Conservation (phyloP, 1,140 invertebrate genomes). For the Anadara kagoshimensis region DNA sequence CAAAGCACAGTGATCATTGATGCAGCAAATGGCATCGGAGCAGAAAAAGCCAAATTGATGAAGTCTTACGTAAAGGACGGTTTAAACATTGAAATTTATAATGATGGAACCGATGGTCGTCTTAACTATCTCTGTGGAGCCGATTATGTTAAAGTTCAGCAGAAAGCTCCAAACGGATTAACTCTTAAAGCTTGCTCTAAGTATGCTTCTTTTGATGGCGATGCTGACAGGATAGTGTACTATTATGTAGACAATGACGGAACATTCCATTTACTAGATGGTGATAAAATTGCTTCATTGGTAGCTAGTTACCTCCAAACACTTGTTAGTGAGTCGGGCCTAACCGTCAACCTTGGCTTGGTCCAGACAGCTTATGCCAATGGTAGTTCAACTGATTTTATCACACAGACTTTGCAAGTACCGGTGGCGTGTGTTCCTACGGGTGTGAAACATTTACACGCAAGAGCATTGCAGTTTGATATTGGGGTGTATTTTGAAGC, state of each 20-base stretch:
- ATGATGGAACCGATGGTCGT: constrained; percentile 78
- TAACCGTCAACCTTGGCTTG: constrained; percentile 87
- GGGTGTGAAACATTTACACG: constrained; percentile 99
- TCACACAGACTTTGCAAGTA: constrained; percentile 86
- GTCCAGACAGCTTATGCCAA: constrained; percentile 99
- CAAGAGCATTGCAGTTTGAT: constrained; percentile 91
- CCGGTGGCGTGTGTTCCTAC: constrained; percentile 93
- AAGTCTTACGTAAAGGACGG: constrained; percentile 80
- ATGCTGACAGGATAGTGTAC: constrained; percentile 97
- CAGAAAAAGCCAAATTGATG: constrained; percentile 81
- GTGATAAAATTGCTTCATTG: constrained; percentile 95
- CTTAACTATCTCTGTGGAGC: constrained; percentile 95
- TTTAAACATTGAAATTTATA: constrained; percentile 83
- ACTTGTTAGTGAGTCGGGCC: constrained; percentile 80
- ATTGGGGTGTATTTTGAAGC: constrained; percentile 99
- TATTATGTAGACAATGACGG: constrained; percentile 84
- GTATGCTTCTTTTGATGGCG: constrained; percentile 95
- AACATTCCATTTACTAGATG: constrained; percentile 89
- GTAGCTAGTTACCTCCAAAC: constrained; percentile 87
- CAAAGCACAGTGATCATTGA: constrained; percentile 76
- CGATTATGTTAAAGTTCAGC: constrained; percentile 93
- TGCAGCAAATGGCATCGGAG: constrained; percentile 96
- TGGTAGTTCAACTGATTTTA: constrained; percentile 95
- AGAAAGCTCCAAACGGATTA: constrained; percentile 80
- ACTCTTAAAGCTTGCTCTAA: constrained; percentile 77